Evolutionary conservation across 2,113 vertebrate genomes (phyloP).

Genomic region (Sander vitreus): DNA sequence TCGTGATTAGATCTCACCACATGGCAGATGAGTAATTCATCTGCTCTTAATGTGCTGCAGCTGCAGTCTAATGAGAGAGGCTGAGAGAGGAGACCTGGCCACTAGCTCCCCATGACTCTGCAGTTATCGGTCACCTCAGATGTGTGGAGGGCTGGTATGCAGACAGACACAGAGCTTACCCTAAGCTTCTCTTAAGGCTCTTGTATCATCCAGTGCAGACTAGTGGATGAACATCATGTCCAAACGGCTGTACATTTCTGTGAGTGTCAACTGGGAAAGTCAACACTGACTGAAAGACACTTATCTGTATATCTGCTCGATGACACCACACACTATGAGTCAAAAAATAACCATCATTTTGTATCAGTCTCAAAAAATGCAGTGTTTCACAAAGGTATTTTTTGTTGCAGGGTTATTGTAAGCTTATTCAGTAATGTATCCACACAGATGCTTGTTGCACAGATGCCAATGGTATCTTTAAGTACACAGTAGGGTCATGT

Average conservation of each 20-base stretch:
- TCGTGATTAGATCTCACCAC: slow-evolving; percentile 80
- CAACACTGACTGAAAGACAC: not conserved
- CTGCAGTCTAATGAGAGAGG: slow-evolving; percentile 81
- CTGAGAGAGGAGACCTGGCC: slow-evolving; percentile 61
- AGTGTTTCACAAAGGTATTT: not conserved
- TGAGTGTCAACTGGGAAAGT: not conserved
- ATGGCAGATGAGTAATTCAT: slow-evolving; percentile 81
- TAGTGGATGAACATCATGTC: not conserved
- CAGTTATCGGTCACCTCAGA: slow-evolving; percentile 57
- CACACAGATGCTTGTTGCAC: not conserved
- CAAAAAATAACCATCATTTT: not conserved
- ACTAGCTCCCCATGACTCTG: slow-evolving; percentile 55
- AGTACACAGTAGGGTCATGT: not conserved
- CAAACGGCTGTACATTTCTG: not conserved
- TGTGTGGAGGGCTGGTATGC: slow-evolving; percentile 11
- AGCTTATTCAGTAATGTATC: not conserved
- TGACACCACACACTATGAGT: not conserved
- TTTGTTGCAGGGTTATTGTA: not conserved
- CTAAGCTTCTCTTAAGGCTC: not conserved
- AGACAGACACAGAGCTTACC: not conserved
- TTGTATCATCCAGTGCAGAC: slow-evolving; percentile 3
- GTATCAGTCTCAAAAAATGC: not conserved
- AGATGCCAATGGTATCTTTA: not conserved
- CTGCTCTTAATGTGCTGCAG: slow-evolving; percentile 82
- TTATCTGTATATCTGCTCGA: not conserved